Percentiles rank a stretch among this genome's conserved stretches.
Evolutionary conservation across 1,140 invertebrate species (phyloP).

Genomic region (Megalopta genalis): DNA sequence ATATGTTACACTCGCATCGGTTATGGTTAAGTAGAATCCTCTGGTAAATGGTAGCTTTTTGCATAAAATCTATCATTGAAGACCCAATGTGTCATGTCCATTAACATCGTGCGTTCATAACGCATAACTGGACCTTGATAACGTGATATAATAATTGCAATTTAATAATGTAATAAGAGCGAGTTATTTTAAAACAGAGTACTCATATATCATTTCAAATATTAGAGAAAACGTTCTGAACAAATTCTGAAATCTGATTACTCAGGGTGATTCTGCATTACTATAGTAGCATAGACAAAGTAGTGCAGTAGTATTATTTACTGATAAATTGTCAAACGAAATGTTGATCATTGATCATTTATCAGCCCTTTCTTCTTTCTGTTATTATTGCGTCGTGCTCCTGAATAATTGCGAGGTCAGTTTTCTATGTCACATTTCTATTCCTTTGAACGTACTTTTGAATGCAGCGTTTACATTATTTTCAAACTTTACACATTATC

Average conservation of each 20-base stretch:
- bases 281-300: constrained; percentile 9
- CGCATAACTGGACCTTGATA: constrained; percentile 43
- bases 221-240: not conserved
- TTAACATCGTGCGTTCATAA: constrained; percentile 23
- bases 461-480: constrained; percentile 45
- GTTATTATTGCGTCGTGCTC: constrained; percentile 72
- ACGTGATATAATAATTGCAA: constrained; percentile 28
- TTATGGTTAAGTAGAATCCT: constrained; percentile 76
- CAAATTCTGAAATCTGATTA: not conserved
- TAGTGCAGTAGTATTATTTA: constrained; percentile 1
- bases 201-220: constrained; percentile 7
- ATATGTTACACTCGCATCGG: constrained; percentile 71
- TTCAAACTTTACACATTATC: constrained; percentile 31
- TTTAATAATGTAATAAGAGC: constrained; percentile 24
- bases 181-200: constrained; percentile 20
- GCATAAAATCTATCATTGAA: constrained; percentile 45
- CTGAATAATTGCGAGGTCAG: constrained; percentile 77
- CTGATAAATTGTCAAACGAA: constrained; percentile 33
- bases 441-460: constrained; percentile 73
- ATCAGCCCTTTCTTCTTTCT: constrained; percentile 73
- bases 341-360: constrained; percentile 67
- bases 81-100: constrained; percentile 32
- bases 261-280: not conserved
- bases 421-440: constrained; percentile 79
- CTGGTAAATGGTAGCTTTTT: constrained; percentile 72